Evolutionary conservation across 2,888 invertebrate species (phyloP).

Genomic region (Ennomos quercinarius): DNA sequence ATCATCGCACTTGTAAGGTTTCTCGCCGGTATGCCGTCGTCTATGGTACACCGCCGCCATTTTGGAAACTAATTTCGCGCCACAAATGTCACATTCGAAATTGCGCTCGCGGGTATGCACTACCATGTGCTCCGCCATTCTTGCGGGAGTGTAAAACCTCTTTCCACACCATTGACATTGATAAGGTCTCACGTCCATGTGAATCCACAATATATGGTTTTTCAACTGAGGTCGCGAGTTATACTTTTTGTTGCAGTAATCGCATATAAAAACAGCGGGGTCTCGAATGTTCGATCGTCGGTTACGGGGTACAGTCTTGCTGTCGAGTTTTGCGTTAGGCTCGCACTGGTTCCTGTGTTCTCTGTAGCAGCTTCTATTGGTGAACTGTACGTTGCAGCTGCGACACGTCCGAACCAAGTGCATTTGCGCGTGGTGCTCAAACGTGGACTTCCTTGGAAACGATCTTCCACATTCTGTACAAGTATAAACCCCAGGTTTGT

Average conservation of each 20-base stretch:
- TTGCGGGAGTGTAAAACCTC: constrained; percentile 78
- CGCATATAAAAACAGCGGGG: constrained; percentile 71
- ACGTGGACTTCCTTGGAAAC: constrained; percentile 61
- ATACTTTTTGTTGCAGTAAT: constrained; percentile 71
- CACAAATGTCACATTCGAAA: constrained; percentile 82
- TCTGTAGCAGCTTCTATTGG: constrained; percentile 72
- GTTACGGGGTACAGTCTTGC: constrained; percentile 55
- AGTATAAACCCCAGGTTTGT: constrained; percentile 57
- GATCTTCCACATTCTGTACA: constrained; percentile 70
- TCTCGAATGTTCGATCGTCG: constrained; percentile 71
- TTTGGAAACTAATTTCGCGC: constrained; percentile 73
- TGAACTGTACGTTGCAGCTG: constrained; percentile 67
- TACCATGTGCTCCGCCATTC: constrained; percentile 80
- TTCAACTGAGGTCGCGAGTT: constrained; percentile 70
- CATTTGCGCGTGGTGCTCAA: constrained; percentile 71
- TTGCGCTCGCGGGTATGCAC: constrained; percentile 83
- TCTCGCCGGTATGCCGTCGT: constrained; percentile 77
- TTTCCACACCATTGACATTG: constrained; percentile 82
- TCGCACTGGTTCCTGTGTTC: constrained; percentile 72
- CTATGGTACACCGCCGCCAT: constrained; percentile 79
- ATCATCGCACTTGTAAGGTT: constrained; percentile 73
- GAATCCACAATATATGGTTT: constrained; percentile 81
- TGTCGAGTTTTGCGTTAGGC: constrained; percentile 69
- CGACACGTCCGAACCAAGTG: constrained; percentile 73
- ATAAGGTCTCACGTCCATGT: constrained; percentile 76